These are phyloP conservation scores for Apodemus sylvaticus DNA, from an alignment of 2,113 vertebrate genomes.

Conservation along the genomic window DNA sequence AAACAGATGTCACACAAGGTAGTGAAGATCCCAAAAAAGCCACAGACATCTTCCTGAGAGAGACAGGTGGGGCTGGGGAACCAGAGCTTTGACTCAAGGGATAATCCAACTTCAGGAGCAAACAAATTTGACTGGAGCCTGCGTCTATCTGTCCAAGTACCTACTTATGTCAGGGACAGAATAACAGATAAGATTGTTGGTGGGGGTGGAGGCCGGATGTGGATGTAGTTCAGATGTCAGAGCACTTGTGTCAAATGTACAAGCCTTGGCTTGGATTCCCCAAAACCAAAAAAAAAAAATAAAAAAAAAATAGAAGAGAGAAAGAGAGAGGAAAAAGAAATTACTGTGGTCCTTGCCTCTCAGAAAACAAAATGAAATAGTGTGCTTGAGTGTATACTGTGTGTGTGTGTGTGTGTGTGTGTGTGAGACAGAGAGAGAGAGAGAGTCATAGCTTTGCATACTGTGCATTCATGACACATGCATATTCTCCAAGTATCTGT, in stretches of 20 bases:
- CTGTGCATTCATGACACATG: neutral
- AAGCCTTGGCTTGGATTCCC: neutral
- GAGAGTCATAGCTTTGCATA: too few species aligned
- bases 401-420: neutral
- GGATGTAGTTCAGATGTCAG: neutral
- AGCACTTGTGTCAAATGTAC: neutral
- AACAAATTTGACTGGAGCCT: neutral
- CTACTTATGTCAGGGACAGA: neutral
- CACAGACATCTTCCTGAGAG: neutral
- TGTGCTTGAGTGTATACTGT: neutral
- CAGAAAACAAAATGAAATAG: neutral
- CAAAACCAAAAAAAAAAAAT: neutral
- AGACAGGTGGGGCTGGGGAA: neutral
- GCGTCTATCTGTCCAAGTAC: neutral
- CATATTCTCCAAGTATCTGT: neutral
- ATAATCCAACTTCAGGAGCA: neutral
- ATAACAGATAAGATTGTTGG: neutral
- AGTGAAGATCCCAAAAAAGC: rapidly evolving
- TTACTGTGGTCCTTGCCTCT: neutral
- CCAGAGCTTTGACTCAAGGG: neutral
- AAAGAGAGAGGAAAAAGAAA: neutral
- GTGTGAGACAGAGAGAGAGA: too few species aligned
- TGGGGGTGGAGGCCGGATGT: neutral
- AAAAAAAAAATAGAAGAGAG: too few species aligned
- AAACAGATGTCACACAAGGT: rapidly evolving